A percentile compares a stretch with the other conserved stretches of the same genome.
Evolutionary conservation across 2,888 invertebrate species (phyloP).

Genomic region (Acronicta alni): DNA sequence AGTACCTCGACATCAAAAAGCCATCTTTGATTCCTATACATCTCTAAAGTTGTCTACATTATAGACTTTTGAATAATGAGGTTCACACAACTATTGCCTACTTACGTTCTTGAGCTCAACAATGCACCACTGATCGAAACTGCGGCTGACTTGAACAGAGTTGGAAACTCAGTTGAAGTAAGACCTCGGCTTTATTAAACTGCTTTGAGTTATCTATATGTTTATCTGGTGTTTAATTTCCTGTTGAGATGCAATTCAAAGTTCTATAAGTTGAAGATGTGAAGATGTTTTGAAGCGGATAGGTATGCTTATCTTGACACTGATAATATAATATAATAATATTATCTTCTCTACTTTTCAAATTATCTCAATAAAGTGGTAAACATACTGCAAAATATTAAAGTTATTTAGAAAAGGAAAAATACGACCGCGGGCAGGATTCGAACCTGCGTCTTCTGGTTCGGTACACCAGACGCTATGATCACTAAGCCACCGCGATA

Average conservation of each 20-base stretch:
- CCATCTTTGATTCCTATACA: neutral
- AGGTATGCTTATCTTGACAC: no score
- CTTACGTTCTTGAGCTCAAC: conserved; percentile 36
- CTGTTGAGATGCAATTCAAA: conserved; percentile 8
- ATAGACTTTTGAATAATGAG: conserved; percentile 30
- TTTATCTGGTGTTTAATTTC: conserved; percentile 34
- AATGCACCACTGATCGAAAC: conserved; percentile 55
- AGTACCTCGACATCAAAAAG: neutral
- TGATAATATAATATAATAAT: no score
- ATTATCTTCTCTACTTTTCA: no score
- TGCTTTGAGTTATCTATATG: conserved; percentile 55
- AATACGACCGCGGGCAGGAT: no score
- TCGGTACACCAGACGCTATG: no score
- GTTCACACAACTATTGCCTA: conserved; percentile 32
- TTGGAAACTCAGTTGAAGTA: conserved; percentile 57
- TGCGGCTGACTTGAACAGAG: conserved; percentile 48
- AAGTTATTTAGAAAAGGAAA: no score
- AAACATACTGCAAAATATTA: no score
- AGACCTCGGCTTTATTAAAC: conserved; percentile 59
- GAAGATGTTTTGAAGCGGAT: conserved; percentile 7
- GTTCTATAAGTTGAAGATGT: conserved; percentile 1
- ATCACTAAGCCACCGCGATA: no score
- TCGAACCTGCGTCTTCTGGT: no score
- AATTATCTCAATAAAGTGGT: no score
- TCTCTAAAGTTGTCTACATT: conserved; percentile 9